Evolutionary conservation across 1,140 invertebrate species (phyloP), one percentile per base, ranked within the genome.

Genomic region (Hestina assimilis): DNA sequence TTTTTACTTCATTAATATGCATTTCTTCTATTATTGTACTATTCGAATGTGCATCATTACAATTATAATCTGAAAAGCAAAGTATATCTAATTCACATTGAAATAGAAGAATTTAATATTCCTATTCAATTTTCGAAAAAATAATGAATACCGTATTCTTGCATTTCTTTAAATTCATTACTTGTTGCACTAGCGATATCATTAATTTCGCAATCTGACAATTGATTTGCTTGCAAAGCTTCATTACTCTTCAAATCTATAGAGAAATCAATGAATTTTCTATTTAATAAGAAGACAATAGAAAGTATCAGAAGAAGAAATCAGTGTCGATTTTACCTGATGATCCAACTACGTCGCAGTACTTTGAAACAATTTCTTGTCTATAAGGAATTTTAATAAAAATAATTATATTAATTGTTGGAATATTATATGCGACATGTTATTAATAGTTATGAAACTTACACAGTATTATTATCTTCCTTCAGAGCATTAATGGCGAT

Each of bases 181-280:
- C 59, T 69, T 24, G 66, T 54, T 38, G 48, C 19, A 15, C 57
- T 64, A 24, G 38, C 40, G 51, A 24, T 41, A n/a, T 57, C 55
- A n/a, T 65, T 42, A 42, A 56, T 45, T 41, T 64, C 57, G 21
- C 40, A 47, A 48, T 55, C 47, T 9, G 4, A 20, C 9, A 31
- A 9, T 8, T 24, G 12, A 47, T 3, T 8, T 29, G 11, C 17
- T 46, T 46, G 26, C n/a, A 9, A 19, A 35, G 12, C 19, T 35
- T 33, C 11, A 20, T 12, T n/a, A 31, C 2, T 11, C 0, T 46
- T 7, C 9, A 46, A 31, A 31, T 31, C 15, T 12, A 20, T n/a
- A n/a, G n/a, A n/a, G n/a, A n/a, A n/a, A n/a, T n/a, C n/a, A n/a
- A n/a, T n/a, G n/a, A n/a, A n/a, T n/a, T n/a, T 24, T 42, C n/a